A percentile compares a stretch with the other conserved stretches of the same genome.
Conservation (phyloP, 2,888 invertebrate genomes). For the Thereva nobilitata region DNA sequence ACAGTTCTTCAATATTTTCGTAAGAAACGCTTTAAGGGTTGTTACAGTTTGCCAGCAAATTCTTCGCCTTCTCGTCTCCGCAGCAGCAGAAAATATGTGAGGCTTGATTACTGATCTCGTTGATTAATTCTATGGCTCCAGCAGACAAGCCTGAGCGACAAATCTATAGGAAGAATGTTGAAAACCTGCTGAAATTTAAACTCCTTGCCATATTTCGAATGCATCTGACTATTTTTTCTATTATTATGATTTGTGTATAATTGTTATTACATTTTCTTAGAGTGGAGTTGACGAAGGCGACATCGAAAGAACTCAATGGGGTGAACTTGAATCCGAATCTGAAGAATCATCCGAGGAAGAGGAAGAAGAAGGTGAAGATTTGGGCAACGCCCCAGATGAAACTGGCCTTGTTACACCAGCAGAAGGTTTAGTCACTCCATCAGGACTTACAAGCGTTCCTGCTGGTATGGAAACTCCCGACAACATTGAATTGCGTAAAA, state of each 20-base stretch:
- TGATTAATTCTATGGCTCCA: no score
- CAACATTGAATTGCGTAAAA: slow-evolving; percentile 95
- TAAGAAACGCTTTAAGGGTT: no score
- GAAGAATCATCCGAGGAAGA: slow-evolving; percentile 67
- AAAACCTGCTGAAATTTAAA: no score
- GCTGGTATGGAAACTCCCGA: slow-evolving; percentile 98
- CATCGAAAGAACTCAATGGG: slow-evolving; percentile 94
- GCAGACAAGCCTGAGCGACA: no score
- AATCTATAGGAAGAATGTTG: no score
- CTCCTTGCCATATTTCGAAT: no score
- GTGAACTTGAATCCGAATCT: slow-evolving; percentile 89
- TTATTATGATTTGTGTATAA: slow-evolving; percentile 25
- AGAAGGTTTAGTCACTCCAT: slow-evolving; percentile 92
- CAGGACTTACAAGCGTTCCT: slow-evolving; percentile 87
- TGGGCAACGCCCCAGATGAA: slow-evolving; percentile 66
- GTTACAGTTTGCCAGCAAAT: no score
- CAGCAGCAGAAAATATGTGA: no score
- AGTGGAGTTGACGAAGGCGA: slow-evolving; percentile 78
- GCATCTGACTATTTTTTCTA: no score
- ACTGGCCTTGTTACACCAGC: slow-evolving; percentile 91
- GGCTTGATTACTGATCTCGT: no score
- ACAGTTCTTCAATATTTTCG: no score
- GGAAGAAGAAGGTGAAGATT: slow-evolving; percentile 67
- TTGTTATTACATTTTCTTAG: slow-evolving; percentile 52
- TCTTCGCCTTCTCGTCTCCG: no score